phyloP scores from a whole-genome alignment of 2,888 invertebrate genomes.

The Melipona bicolor region DNA sequence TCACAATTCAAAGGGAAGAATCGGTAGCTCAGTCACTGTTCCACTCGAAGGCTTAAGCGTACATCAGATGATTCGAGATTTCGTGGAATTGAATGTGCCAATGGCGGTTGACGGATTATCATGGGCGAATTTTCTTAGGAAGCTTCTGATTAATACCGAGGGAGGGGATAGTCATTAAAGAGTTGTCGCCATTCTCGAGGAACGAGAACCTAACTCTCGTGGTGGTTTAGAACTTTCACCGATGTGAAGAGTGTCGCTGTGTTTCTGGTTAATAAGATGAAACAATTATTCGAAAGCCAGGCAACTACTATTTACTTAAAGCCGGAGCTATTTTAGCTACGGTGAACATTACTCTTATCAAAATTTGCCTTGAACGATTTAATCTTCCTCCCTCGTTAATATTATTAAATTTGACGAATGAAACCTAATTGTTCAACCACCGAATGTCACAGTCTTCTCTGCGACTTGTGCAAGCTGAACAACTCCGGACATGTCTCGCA shows the following conservation, averaged over 20 bases:
- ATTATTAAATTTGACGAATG: background rate
- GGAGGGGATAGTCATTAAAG: background rate
- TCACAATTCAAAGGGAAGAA: slow-evolving; percentile 58
- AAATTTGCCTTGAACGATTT: too few species aligned
- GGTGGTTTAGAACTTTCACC: background rate
- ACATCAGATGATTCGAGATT: slow-evolving; percentile 75
- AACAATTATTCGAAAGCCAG: too few species aligned
- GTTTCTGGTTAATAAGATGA: too few species aligned
- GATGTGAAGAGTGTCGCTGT: too few species aligned
- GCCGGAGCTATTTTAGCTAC: too few species aligned
- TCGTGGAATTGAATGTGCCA: slow-evolving; percentile 76
- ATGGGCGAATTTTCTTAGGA: background rate
- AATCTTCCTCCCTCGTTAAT: too few species aligned
- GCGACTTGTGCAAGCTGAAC: background rate
- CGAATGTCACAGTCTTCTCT: background rate
- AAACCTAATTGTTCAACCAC: background rate
- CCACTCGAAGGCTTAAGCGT: slow-evolving; percentile 69
- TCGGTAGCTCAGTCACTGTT: slow-evolving; percentile 67
- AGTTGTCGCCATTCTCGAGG: background rate
- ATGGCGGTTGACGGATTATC: slow-evolving; percentile 59
- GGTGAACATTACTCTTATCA: too few species aligned
- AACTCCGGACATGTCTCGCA: background rate
- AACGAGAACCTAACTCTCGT: background rate
- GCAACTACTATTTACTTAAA: too few species aligned
- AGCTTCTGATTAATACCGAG: background rate